A percentile compares a stretch with the other conserved stretches of the same genome.
phyloP scores from a whole-genome alignment of 2,888 invertebrate species.

The Linyphia triangularis region DNA sequence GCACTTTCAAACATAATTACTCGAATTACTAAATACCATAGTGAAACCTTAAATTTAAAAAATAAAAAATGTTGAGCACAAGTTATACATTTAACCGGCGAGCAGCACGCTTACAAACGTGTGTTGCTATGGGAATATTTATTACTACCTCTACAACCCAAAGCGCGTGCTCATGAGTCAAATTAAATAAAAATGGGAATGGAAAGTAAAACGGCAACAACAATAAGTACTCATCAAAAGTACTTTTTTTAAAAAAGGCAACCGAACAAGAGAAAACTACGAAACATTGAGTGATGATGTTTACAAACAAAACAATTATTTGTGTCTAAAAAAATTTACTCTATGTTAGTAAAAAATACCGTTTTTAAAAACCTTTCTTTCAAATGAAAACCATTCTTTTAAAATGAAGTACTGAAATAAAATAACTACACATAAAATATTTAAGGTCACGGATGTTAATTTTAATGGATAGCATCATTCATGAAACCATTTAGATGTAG shows the following conservation, averaged over 20 bases:
- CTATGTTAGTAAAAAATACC: background rate
- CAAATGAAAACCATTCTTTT: background rate
- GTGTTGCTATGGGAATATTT: no score
- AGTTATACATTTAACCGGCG: no score
- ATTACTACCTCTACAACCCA: no score
- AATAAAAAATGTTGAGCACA: no score
- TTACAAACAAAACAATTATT: background rate
- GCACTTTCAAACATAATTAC: no score
- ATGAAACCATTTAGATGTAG: background rate
- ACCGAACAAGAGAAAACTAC: background rate
- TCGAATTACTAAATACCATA: no score
- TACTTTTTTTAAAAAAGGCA: background rate
- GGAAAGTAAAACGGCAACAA: no score
- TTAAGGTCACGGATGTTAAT: conserved; percentile 15
- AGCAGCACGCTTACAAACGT: no score
- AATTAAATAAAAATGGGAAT: no score
- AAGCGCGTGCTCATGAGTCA: no score
- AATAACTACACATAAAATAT: conserved; percentile 1
- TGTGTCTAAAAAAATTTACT: background rate
- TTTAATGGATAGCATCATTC: conserved; percentile 6
- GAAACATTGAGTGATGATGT: background rate
- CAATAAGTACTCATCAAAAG: no score
- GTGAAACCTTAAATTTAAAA: no score
- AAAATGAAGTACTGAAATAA: background rate
- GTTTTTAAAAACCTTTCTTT: background rate